Evolutionary conservation across 2,797 vertebrate genomes (phyloP), one percentile per base, ranked within the genome.

Genomic region (Telmatherina bonti): DNA sequence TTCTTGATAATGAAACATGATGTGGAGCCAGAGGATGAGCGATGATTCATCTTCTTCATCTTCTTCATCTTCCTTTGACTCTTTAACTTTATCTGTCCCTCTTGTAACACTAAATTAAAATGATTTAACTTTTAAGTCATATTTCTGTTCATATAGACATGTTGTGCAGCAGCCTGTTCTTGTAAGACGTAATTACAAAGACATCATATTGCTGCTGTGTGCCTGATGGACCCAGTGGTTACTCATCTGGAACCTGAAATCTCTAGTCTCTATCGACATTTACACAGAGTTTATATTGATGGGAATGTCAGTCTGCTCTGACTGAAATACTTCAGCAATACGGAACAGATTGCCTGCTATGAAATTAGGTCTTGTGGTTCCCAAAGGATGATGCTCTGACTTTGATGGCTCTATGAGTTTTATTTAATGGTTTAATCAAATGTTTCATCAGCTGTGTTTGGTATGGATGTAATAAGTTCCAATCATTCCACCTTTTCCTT

Each of bases 1-100:
- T 36, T 79, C 33, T 55, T 31, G 41, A 62, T 74, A 47, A 78
- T 63, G 38, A 73, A 66, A 2, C 41, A 68, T 30, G 47, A 45
- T 66, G 29, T 64, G 36, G 2, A 58, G 11, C 12, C 31, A 55
- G 62, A 52, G 8, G 65, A 70, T 35, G 62, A 70, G 22, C 7
- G 22, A 31, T 47, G 31, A 68, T n/a, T 24, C 38, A 55, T 7
- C 60, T 27, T 35, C 29, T 63, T 64, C 18, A 67, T 33, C 52
- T 30, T 38, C 11, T 49, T n/a, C n/a, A n/a, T n/a, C n/a, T n/a
- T n/a, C n/a, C n/a, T 43, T 35, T 20, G 29, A 0, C 15, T 18
- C 7, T 24, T 51, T 20, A 20, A 4, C 30, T 43, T 57, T 57
- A 11, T 26, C 8, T 45, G 33, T 12, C 13, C 13, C 0, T 62